Evolutionary conservation across 1,140 invertebrate genomes (phyloP), one percentile per base, ranked within the genome.

Genomic region (Halictus rubicundus): DNA sequence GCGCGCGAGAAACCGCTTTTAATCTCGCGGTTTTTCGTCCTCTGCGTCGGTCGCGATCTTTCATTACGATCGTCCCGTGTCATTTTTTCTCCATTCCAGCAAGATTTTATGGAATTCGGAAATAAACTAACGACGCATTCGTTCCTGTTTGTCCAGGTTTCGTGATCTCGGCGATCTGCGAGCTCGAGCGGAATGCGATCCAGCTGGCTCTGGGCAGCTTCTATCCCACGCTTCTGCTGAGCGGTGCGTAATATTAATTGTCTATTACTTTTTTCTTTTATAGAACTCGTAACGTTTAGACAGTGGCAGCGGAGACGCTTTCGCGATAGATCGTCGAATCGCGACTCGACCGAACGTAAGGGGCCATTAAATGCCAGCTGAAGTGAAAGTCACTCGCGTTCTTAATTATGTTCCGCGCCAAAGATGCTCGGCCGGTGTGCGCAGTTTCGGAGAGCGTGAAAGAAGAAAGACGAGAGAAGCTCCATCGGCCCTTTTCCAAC

Each of bases 171-270:
- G 96, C 97, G 14, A 95, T 98, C 42, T 98, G 97, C 92, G 97
- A 98, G 88, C 95, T 98, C 80, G 98, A 99, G 93, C 95, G 97
- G 78, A 98, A 98, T 90, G 98, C 98, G 21, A 99, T 99, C 85
- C 98, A 99, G 92, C 91, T 99, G 71, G 97, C 98, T 6, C 94
- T 99, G 16, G 98, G 98, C 64, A 98, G 97, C 80, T 99, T 99
- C 93, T 98, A 99, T 92, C 98, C 98, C 6, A 98, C 97, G 57
- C 94, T 99, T 27, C 94, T 99, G 81, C 94, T 98, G 8, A 97
- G 97, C 88, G 96, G 94, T 94, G 90, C 80, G 92, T 93, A 87
- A 69, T 49, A 66, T 39, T 21, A 80, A 46, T 52, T 46, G 12
- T 12, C 10, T 14, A n/a, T n/a, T n/a, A n/a, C n/a, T n/a, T n/a